phyloP scores from a whole-genome alignment of 2,888 invertebrate species.

The Cephonodes hylas region DNA sequence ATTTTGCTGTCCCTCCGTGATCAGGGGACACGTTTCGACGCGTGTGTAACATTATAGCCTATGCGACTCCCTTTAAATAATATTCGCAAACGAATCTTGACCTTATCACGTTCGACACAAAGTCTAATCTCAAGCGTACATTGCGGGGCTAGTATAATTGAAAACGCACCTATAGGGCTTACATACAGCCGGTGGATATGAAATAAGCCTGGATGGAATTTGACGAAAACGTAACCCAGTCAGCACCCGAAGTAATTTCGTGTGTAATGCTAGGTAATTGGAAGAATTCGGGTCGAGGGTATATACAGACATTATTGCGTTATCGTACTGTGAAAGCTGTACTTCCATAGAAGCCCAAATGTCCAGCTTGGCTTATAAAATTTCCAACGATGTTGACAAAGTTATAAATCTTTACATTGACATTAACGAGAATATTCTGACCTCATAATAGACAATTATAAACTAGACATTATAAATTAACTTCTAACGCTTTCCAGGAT shows the following conservation, averaged over 20 bases:
- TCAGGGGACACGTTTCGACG: slow-evolving; percentile 20
- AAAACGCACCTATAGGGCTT: slow-evolving; percentile 28
- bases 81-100: not conserved
- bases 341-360: too few relatives aligned
- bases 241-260: slow-evolving; percentile 34
- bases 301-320: slow-evolving; percentile 23
- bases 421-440: too few relatives aligned
- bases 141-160: slow-evolving; percentile 29
- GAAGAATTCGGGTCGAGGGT: slow-evolving; percentile 29
- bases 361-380: too few relatives aligned
- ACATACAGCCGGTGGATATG: slow-evolving; percentile 24
- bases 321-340: slow-evolving; percentile 37
- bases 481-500: too few relatives aligned
- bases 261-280: slow-evolving; percentile 45
- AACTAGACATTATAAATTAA: too few relatives aligned
- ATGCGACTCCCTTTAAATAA: slow-evolving; percentile 2
- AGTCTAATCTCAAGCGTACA: slow-evolving; percentile 16
- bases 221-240: slow-evolving; percentile 31
- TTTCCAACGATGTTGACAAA: too few relatives aligned
- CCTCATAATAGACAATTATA: too few relatives aligned
- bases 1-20: slow-evolving; percentile 37
- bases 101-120: slow-evolving; percentile 16
- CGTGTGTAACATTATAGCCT: not conserved
- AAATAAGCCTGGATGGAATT: slow-evolving; percentile 33
- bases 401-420: too few relatives aligned